These are phyloP conservation scores for Laupala kohalensis DNA, from an alignment of 1,140 invertebrate species.

Conservation along the genomic window DNA sequence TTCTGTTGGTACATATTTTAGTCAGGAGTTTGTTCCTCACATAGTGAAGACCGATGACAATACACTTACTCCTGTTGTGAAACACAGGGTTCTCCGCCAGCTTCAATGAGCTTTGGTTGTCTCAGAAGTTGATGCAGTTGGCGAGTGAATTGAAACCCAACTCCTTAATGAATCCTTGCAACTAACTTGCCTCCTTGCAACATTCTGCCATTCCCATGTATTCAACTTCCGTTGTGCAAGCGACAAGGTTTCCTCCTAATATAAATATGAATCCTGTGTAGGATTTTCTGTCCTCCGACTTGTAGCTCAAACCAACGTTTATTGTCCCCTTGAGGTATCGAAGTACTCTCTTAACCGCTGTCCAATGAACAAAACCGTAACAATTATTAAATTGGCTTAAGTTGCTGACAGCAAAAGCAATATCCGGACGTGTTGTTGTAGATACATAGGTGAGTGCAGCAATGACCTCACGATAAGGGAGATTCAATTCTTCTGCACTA, in stretches of 20 bases:
- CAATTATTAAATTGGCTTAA: conserved; percentile 30
- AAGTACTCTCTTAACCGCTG: conserved; percentile 28
- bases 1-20: background rate
- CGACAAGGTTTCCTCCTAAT: conserved; percentile 26
- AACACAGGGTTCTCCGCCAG: conserved; percentile 25
- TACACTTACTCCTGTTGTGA: conserved; percentile 27
- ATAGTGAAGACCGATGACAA: conserved; percentile 22
- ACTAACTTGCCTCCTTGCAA: conserved; percentile 26
- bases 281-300: conserved; percentile 20
- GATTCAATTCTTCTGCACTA: conserved; percentile 10
- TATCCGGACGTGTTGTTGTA: conserved; percentile 30
- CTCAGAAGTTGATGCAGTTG: conserved; percentile 19
- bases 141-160: background rate
- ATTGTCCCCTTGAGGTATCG: conserved; percentile 28
- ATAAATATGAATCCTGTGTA: conserved; percentile 25
- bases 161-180: conserved; percentile 19
- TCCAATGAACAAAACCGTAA: conserved; percentile 26
- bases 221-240: conserved; percentile 32
- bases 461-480: conserved; percentile 23
- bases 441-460: conserved; percentile 30
- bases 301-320: conserved; percentile 17
- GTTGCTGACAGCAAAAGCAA: conserved; percentile 28
- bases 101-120: conserved; percentile 27
- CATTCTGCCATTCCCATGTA: conserved; percentile 29
- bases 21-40: background rate